Evolutionary conservation across 2,797 vertebrate genomes (phyloP), one percentile per base, ranked within the genome.

Genomic region (Rhinella marina): DNA sequence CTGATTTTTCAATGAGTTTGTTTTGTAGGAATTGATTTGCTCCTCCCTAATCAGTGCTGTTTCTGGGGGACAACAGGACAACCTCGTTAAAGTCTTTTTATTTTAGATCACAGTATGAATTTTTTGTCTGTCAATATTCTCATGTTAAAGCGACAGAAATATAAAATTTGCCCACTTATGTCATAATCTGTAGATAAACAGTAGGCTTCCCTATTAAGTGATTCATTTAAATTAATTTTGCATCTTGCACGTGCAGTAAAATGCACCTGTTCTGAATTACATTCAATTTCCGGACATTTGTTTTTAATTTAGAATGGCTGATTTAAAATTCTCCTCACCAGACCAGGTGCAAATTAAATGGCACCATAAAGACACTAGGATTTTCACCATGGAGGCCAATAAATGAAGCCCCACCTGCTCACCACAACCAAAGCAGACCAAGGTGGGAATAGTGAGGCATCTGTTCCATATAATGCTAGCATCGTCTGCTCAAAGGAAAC

Each of bases 221-320:
- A 81, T 80, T 82, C 66, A 82, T 87, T 81, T 66, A 84, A 87
- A 84, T 83, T 78, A 62, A 29, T 70, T 84, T 54, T 59, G 62
- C 81, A 76, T 88, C 72, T n/a, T 84, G 61, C 57, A 29, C 68
- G 29, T 76, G 59, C 81, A 41, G 54, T 77, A 77, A 83, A 75
- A 54, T 56, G 80, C 87, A 88, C 87, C 86, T 88, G 86, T 78
- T 82, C 54, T 52, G 73, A 76, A 79, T 88, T 84, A 84, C 61
- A 27, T 70, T 66, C 50, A 68, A 84, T 88, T 84, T 83, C 57
- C 75, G 25, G 62, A 41, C 62, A 59, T 48, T 79, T 88, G 61
- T 59, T 68, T 52, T 83, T 87, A 83, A 87, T 87, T 83, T 77
- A 68, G 48, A 82, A 68, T 57, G 50, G 87, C 73, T 84, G 8